Evolutionary conservation across 2,113 vertebrate species (phyloP).

Genomic region (Paradisaea rubra): DNA sequence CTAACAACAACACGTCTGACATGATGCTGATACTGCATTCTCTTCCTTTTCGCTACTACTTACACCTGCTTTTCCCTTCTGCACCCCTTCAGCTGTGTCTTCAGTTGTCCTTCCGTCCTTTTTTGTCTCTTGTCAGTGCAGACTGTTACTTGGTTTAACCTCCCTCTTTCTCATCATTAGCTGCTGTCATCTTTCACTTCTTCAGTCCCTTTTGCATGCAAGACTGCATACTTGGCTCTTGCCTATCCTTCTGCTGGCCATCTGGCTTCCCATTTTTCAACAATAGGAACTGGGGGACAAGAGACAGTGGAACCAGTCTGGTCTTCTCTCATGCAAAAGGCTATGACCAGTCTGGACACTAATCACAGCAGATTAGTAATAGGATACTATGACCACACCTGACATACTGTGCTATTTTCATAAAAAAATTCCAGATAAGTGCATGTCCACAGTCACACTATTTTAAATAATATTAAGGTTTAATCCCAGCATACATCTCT

Average conservation of each 20-base stretch:
- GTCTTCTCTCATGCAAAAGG: background rate
- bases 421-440: background rate
- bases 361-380: background rate
- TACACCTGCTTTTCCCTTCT: background rate
- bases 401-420: background rate
- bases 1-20: background rate
- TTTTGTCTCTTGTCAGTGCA: background rate
- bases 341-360: background rate
- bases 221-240: background rate
- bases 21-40: background rate
- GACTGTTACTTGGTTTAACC: background rate
- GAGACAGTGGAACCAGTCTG: rapidly evolving
- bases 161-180: background rate
- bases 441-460: background rate
- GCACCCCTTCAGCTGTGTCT: background rate
- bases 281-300: background rate
- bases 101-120: background rate
- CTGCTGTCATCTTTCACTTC: background rate
- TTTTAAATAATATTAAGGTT: background rate
- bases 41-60: background rate
- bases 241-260: background rate
- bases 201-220: background rate
- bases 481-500: background rate
- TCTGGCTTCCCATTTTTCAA: background rate
- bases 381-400: background rate